Percentiles rank a stretch among this genome's conserved stretches.
Evolutionary conservation across 2,888 invertebrate species (phyloP).

Genomic region (Metalampra italica): DNA sequence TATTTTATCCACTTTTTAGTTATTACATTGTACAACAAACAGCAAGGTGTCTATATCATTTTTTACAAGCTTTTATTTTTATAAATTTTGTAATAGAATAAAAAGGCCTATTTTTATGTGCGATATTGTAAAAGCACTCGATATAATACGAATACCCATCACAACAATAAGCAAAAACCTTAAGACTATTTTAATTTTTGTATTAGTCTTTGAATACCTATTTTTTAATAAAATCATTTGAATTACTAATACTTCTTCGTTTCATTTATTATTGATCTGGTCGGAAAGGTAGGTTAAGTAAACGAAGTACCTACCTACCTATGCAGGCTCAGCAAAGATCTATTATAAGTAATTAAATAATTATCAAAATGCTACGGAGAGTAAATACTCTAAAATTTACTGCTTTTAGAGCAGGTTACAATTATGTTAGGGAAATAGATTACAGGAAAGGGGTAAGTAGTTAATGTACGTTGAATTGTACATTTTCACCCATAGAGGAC

Average conservation of each 20-base stretch:
- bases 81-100: constrained; percentile 9
- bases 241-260: constrained; percentile 40
- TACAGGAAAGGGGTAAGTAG: no score
- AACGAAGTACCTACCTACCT: neutral
- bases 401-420: no score
- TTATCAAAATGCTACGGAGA: no score
- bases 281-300: neutral
- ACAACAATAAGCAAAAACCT: constrained; percentile 32
- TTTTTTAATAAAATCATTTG: constrained; percentile 73
- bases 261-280: constrained; percentile 26
- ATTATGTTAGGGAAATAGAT: no score
- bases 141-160: constrained; percentile 21
- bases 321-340: no score
- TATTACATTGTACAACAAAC: no score
- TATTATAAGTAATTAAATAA: no score
- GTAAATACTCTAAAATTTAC: no score
- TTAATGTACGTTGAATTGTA: no score
- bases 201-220: constrained; percentile 69
- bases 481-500: no score
- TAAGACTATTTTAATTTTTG: constrained; percentile 59
- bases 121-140: constrained; percentile 17
- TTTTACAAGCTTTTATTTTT: no score
- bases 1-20: no score
- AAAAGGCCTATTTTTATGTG: constrained; percentile 44
- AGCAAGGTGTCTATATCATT: constrained; percentile 29